Base-by-base conservation (phyloP, 23 tunicate genomes). In the Oikopleura dioica region DNA sequence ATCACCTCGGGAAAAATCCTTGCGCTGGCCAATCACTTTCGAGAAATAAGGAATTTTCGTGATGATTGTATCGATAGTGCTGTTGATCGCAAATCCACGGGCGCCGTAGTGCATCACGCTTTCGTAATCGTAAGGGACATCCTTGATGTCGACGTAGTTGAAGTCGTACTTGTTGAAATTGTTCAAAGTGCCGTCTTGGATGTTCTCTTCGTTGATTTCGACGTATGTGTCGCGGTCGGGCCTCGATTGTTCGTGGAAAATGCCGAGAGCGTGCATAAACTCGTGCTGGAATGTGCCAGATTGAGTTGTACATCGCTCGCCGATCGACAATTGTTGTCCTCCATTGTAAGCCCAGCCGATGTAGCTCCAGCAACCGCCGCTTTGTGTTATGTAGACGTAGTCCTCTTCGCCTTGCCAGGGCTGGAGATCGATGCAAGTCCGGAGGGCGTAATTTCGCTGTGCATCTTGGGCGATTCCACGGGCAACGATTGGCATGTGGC, bases 101-200 rank as follows among this genome's bases (percentile, higher is more conserved):
- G 72, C 31, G 26, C 72, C 72, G n/a, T 63, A 63, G 30, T 63
- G 72, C 72, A 63, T 63, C 28, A 63, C 72, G 4, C 28, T 12
- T 63, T 63, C 72, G n/a, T 63, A 63, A 26, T 63, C 72, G n/a
- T 63, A 63, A 28, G 72, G 72, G 31, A 63, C 72, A 63, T 63
- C 72, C 26, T 63, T 29, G 31, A 63, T 63, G 4, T 23, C 16
- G 72, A 63, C 72, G 16, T 63, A 23, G 2, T 63, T 29, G 31
- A 63, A 63, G 16, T 23, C 2, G n/a, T 63, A 63, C 26, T 63
- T 63, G 26, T 23, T 29, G n/a, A 63, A 63, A 28, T 63, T 63
- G 72, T 28, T 28, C 31, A 2, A 28, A 63, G 28, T 2, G 72
- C 72, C 72, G 16, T 63, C 72, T 23, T 63, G 4, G 2, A 63